Conservation (phyloP, 2,797 vertebrate genomes). For the Sebastes elongatus region DNA sequence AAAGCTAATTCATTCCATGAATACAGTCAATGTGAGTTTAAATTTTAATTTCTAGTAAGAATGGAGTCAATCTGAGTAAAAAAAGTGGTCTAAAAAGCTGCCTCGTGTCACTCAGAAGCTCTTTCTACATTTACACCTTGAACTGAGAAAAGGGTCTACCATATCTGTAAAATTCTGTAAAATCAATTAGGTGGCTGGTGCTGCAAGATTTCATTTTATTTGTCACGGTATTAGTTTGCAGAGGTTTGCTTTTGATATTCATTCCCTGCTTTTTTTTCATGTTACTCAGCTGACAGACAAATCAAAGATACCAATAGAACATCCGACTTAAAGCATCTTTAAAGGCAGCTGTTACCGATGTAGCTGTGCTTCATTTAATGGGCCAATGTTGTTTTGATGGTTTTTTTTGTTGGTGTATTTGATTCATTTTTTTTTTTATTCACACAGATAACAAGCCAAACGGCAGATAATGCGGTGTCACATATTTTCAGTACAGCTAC, state of each 20-base stretch:
- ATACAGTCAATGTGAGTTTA: not conserved
- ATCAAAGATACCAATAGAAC: not conserved
- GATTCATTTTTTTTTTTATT: not conserved
- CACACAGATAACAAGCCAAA: conserved; percentile 20
- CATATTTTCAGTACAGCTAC: conserved; percentile 17
- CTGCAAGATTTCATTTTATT: not conserved
- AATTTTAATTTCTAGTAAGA: not conserved
- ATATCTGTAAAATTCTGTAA: not conserved
- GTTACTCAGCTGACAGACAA: not conserved
- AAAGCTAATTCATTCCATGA: not conserved
- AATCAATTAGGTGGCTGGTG: not conserved
- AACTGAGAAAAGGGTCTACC: not conserved
- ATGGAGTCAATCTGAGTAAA: not conserved
- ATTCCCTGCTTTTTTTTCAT: not conserved
- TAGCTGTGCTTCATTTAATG: conserved; percentile 26
- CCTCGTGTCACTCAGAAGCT: not conserved
- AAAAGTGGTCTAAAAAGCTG: not conserved
- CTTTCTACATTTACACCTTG: not conserved
- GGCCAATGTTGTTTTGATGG: not conserved
- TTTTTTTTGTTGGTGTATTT: not conserved
- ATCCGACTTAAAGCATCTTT: not conserved
- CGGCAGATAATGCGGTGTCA: conserved; percentile 1
- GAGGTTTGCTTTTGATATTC: not conserved
- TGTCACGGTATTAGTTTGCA: not conserved
- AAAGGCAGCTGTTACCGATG: not conserved